Evolutionary conservation across 2,113 vertebrate species (phyloP), one percentile per base, ranked within the genome.

Genomic region (Ailuropoda melanoleuca): DNA sequence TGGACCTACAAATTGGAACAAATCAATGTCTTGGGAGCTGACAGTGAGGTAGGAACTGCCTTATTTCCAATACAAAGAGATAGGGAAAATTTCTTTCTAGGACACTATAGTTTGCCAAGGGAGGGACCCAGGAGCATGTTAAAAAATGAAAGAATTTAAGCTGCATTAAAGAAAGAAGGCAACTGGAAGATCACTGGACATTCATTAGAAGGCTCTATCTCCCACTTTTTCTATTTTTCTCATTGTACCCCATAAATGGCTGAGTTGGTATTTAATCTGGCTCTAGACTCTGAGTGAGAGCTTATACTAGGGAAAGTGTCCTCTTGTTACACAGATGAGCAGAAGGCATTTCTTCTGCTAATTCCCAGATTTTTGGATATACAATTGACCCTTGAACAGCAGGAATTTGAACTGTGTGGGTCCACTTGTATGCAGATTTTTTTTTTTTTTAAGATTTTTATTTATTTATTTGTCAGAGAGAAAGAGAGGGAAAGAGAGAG

Each of bases 1-100:
- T 99, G 99, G 99, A 99, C 99, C 15, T 99, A 99, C 87, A 99
- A 99, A 98, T 98, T 99, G 94, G 99, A 99, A 75, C 99, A 99
- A 97, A 99, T 99, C 96, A 99, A 99, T 98, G 99, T 99, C 34
- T 98, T 99, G 98, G 98, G 97, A 97, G 98, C 99, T 77, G 98
- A 99, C 11, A 99, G 99, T 96, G 99, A 99, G 99, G 99, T 99
- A 98, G 58, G 96, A 90, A 58, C 13, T 92, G 19, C 60, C 46
- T 96, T 97, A 75, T 94, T 87, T 97, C 15, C 3, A 96, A 37
- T 87, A 83, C 43, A 85, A 56, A 95, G 21, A 90, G 62, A 60
- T 62, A 37, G 77, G 48, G 39, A 56, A 80, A 68, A 88, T 94
- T 12, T 86, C 23, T 93, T 81, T 88, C 31, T 83, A 88, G 84